A percentile compares a stretch with the other conserved stretches of the same genome.
These are phyloP conservation scores for Acleris cristana DNA, from an alignment of 2,888 invertebrate species.

Conservation along the genomic window DNA sequence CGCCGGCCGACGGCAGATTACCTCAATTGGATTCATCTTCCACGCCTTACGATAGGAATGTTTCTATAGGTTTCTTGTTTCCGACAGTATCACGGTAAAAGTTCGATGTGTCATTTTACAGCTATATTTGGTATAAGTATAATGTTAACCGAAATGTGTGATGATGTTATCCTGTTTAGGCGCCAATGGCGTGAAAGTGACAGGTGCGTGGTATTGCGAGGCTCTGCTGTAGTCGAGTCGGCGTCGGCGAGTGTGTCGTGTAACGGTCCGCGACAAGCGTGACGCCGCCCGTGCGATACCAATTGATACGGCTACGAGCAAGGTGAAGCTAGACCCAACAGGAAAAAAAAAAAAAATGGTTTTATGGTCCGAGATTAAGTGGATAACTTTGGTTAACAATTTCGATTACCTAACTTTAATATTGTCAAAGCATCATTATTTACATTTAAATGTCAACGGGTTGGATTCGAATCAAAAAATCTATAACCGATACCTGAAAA, in stretches of 20 bases:
- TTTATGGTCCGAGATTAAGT: background rate
- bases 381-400: background rate
- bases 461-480: no score
- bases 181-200: constrained; percentile 21
- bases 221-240: constrained; percentile 17
- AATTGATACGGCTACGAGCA: background rate
- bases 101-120: no score
- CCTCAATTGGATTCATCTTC: constrained; percentile 27
- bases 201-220: constrained; percentile 7
- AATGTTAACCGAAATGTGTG: background rate
- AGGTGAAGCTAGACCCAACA: constrained; percentile 2
- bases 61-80: constrained; percentile 11
- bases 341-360: background rate
- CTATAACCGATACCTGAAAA: no score
- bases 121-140: no score
- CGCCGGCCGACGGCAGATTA: constrained; percentile 28
- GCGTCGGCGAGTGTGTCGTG: constrained; percentile 62
- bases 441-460: no score
- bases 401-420: no score
- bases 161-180: constrained; percentile 6
- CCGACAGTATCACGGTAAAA: constrained; percentile 5
- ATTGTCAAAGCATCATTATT: no score
- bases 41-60: constrained; percentile 12
- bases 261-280: constrained; percentile 59
- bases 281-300: constrained; percentile 30